These are phyloP conservation scores for Chelonus formosanus DNA, from an alignment of 2,888 invertebrate species.

Conservation along the genomic window DNA sequence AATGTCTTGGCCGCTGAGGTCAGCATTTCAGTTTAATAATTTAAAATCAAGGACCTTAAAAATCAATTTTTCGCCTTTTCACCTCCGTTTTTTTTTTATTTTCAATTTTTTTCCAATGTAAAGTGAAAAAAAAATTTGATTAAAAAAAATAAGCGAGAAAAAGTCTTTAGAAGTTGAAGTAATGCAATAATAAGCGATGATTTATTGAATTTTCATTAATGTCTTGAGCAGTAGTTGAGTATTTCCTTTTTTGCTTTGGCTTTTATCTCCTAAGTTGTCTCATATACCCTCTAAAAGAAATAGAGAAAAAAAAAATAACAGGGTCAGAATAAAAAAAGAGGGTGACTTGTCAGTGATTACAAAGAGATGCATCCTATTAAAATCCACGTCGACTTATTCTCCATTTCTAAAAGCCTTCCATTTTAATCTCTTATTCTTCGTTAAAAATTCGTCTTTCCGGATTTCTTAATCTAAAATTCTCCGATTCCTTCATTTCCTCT, in stretches of 20 bases:
- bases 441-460: background rate
- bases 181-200: background rate
- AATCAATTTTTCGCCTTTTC: no score
- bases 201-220: conserved; percentile 14
- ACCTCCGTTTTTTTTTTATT: no score
- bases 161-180: background rate
- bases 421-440: conserved; percentile 21
- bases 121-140: no score
- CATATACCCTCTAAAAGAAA: no score
- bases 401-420: conserved; percentile 3
- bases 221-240: background rate
- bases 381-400: conserved; percentile 8
- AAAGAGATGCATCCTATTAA: conserved; percentile 23
- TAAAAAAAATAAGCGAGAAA: background rate
- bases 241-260: background rate
- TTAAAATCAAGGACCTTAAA: no score
- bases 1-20: no score
- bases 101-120: no score
- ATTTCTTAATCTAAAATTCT: background rate
- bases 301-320: no score
- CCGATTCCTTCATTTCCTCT: background rate
- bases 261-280: background rate
- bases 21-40: no score
- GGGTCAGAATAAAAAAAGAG: no score
- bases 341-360: conserved; percentile 7